Evolutionary conservation across 2,113 vertebrate genomes (phyloP).

Genomic region (Erinaceus europaeus): DNA sequence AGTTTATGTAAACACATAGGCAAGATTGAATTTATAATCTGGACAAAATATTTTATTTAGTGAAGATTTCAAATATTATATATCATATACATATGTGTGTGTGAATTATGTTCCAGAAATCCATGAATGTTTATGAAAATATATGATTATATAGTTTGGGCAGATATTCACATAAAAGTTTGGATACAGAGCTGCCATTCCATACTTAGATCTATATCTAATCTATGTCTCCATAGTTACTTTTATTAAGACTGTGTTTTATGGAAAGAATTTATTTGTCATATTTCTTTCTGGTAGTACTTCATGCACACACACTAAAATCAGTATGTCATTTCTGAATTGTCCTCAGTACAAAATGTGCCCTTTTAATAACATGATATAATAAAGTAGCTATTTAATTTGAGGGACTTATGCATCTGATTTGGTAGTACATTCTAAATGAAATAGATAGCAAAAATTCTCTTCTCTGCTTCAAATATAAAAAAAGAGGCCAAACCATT

Average conservation of each 20-base stretch:
- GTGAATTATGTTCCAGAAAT: not conserved
- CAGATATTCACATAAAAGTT: conserved; percentile 26
- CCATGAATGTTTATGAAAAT: not conserved
- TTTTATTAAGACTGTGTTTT: conserved; percentile 13
- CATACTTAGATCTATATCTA: not conserved
- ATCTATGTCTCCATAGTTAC: not conserved
- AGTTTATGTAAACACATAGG: not conserved
- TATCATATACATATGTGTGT: not conserved
- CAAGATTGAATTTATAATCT: conserved; percentile 21
- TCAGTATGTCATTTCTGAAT: conserved; percentile 27
- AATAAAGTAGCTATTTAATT: conserved; percentile 54
- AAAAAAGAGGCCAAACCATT: conserved; percentile 60
- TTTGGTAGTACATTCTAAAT: conserved; percentile 70
- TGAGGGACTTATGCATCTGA: not conserved
- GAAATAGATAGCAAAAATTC: conserved; percentile 51
- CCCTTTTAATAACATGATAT: conserved; percentile 52
- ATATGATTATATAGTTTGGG: not conserved
- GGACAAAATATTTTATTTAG: not conserved
- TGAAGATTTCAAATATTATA: too few relatives aligned
- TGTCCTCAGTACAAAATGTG: conserved; percentile 54
- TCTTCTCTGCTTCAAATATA: conserved; percentile 13
- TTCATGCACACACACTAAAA: not conserved
- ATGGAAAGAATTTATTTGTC: conserved; percentile 11
- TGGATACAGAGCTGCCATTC: not conserved
- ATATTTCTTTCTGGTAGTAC: conserved; percentile 22